phyloP scores from a whole-genome alignment of 2,888 invertebrate species.

The Andrena bucephala region DNA sequence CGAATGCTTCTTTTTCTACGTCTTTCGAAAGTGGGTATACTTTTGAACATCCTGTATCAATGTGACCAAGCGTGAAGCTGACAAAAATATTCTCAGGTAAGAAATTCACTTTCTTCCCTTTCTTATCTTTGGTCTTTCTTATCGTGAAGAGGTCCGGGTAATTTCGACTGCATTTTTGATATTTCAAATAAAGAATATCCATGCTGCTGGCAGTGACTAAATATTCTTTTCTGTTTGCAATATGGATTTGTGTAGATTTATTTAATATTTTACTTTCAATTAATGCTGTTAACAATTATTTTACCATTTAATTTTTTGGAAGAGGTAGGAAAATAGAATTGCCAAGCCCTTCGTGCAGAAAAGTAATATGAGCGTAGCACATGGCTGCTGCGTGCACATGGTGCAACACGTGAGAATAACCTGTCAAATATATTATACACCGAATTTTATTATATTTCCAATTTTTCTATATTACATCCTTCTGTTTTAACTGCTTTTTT shows the following conservation, averaged over 20 bases:
- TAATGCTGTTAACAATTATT: background rate
- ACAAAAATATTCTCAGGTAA: slow-evolving; percentile 4
- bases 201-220: no score
- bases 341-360: background rate
- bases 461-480: background rate
- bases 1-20: background rate
- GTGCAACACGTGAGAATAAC: slow-evolving; percentile 36
- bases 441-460: no score
- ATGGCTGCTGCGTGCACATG: slow-evolving; percentile 20
- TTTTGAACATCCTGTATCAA: background rate
- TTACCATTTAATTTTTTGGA: background rate
- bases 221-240: no score
- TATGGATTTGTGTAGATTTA: background rate
- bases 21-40: background rate
- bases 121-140: background rate
- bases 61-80: background rate
- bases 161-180: no score
- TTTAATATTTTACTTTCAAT: background rate
- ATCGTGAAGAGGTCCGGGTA: no score
- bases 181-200: no score
- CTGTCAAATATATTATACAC: slow-evolving; percentile 16
- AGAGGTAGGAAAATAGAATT: background rate
- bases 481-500: background rate
- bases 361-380: slow-evolving; percentile 31
- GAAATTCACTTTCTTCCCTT: background rate